A percentile compares a stretch with the other conserved stretches of the same genome.
These are phyloP conservation scores for Cyprinodon diabolis DNA, from an alignment of 2,797 vertebrate genomes.

Conservation along the genomic window DNA sequence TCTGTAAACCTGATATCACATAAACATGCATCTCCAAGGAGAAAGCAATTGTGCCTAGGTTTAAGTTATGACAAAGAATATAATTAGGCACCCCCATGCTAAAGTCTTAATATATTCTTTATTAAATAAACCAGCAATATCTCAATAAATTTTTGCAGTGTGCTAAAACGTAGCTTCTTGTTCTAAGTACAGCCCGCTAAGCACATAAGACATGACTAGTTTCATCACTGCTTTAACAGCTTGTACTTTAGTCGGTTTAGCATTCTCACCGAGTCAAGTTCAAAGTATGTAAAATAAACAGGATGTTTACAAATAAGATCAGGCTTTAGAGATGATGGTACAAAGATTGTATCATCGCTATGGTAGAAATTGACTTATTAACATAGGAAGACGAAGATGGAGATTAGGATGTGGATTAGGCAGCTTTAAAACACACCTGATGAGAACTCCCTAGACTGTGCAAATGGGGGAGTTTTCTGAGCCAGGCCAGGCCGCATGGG, in stretches of 20 bases:
- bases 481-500: constrained; percentile 73
- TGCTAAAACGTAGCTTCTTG: constrained; percentile 10
- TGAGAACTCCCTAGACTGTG: constrained; percentile 74
- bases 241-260: background rate
- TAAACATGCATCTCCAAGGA: constrained; percentile 46
- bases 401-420: constrained; percentile 37
- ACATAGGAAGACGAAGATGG: constrained; percentile 53
- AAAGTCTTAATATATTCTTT: constrained; percentile 22
- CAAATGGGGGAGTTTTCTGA: constrained; percentile 68
- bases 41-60: constrained; percentile 24
- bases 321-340: constrained; percentile 1
- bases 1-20: constrained; percentile 29
- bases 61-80: constrained; percentile 38
- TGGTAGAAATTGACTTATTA: constrained; percentile 39
- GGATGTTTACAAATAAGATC: constrained; percentile 12
- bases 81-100: constrained; percentile 38
- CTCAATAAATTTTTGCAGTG: constrained; percentile 30
- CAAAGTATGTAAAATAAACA: constrained; percentile 12
- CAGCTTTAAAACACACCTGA: constrained; percentile 74
- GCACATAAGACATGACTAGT: constrained; percentile 1
- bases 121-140: constrained; percentile 23
- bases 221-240: background rate
- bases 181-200: background rate
- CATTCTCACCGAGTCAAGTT: constrained; percentile 16
- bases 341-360: constrained; percentile 29